A percentile compares a stretch with the other conserved stretches of the same genome.
Evolutionary conservation across 2,888 invertebrate species (phyloP).

Genomic region (Nysson spinosus): DNA sequence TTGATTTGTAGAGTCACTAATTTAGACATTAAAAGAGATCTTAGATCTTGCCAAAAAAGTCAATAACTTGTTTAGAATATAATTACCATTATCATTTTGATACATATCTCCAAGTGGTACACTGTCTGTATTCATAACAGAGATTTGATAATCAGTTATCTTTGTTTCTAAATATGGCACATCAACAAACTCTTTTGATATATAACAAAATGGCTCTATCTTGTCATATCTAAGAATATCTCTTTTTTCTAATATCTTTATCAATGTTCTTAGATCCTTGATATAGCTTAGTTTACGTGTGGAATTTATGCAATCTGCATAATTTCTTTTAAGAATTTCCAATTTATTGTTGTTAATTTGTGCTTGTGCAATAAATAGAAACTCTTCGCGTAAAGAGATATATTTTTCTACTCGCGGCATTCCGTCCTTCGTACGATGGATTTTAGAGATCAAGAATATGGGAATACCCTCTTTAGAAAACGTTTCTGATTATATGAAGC

Average conservation of each 20-base stretch:
- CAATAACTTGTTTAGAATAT: neutral
- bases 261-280: constrained; percentile 53
- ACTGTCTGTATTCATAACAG: constrained; percentile 7
- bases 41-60: neutral
- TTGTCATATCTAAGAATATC: constrained; percentile 53
- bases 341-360: constrained; percentile 5
- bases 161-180: constrained; percentile 34
- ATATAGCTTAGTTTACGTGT: constrained; percentile 57
- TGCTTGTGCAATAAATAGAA: constrained; percentile 20
- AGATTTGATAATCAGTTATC: constrained; percentile 56
- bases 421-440: too few relatives aligned
- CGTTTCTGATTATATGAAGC: too few relatives aligned
- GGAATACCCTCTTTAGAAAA: constrained; percentile 33
- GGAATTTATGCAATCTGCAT: constrained; percentile 57
- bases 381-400: constrained; percentile 15
- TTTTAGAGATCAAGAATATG: too few relatives aligned
- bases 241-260: constrained; percentile 66
- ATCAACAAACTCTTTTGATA: constrained; percentile 51
- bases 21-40: neutral
- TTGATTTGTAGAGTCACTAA: too few relatives aligned
- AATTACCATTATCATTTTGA: constrained; percentile 51
- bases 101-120: constrained; percentile 48
- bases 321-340: constrained; percentile 56
- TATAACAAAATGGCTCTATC: constrained; percentile 58
- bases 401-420: too few relatives aligned